These are phyloP conservation scores for Gambusia yucatana DNA, from an alignment of 2,797 vertebrate genomes.

Conservation along the genomic window DNA sequence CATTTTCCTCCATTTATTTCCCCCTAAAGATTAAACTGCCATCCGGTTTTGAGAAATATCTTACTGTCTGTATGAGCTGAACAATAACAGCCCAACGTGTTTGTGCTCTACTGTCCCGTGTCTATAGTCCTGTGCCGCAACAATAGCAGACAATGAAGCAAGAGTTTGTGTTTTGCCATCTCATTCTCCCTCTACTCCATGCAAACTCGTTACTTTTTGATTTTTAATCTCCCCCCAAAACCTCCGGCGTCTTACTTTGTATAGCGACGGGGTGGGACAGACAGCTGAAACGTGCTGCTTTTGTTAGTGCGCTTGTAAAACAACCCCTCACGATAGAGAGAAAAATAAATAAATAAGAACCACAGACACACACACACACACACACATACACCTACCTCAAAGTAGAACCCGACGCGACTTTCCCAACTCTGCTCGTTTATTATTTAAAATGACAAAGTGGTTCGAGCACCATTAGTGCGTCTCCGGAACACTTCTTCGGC, in stretches of 20 bases:
- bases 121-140: slow-evolving; percentile 61
- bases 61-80: slow-evolving; percentile 22
- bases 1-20: neutral
- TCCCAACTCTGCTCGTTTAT: slow-evolving; percentile 56
- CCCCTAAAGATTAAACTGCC: neutral
- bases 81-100: slow-evolving; percentile 51
- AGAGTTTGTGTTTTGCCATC: slow-evolving; percentile 63
- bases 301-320: slow-evolving; percentile 67
- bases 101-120: slow-evolving; percentile 63
- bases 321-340: slow-evolving; percentile 27
- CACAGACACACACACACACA: neutral
- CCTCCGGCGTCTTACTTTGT: neutral
- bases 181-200: slow-evolving; percentile 21
- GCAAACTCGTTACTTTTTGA: slow-evolving; percentile 17
- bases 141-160: slow-evolving; percentile 77
- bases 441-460: slow-evolving; percentile 65
- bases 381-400: slow-evolving; percentile 71
- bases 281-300: slow-evolving; percentile 59
- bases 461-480: slow-evolving; percentile 50
- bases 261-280: slow-evolving; percentile 1
- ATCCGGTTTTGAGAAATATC: slow-evolving; percentile 1
- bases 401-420: slow-evolving; percentile 72
- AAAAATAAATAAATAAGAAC: slow-evolving; percentile 27
- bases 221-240: neutral
- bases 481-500: slow-evolving; percentile 55